A percentile compares a stretch with the other conserved stretches of the same genome.
These are phyloP conservation scores for Epirrhoe tristata DNA, from an alignment of 2,888 invertebrate genomes.

Conservation along the genomic window DNA sequence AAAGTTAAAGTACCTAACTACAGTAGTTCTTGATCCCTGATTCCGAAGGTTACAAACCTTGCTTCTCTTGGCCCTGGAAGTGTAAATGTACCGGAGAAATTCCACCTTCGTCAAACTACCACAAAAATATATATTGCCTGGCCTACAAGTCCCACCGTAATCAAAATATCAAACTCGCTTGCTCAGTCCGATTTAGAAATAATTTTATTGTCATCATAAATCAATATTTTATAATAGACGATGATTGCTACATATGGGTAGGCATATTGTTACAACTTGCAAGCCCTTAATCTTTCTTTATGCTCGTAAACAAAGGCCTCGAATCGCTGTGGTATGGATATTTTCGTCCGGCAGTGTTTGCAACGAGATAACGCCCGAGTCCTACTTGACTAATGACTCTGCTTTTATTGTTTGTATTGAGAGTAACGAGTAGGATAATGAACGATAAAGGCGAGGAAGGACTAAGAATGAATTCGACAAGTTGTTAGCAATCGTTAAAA, in stretches of 20 bases:
- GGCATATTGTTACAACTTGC: neutral
- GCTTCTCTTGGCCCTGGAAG: too few species aligned
- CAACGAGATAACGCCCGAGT: constrained; percentile 62
- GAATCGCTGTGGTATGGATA: constrained; percentile 47
- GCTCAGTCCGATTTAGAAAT: too few species aligned
- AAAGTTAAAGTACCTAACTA: too few species aligned
- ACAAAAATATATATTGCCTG: too few species aligned
- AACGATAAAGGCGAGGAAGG: constrained; percentile 67
- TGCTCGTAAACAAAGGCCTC: constrained; percentile 31
- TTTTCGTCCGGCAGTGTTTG: constrained; percentile 58
- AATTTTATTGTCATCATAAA: neutral
- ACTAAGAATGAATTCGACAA: constrained; percentile 68
- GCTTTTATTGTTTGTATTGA: constrained; percentile 71
- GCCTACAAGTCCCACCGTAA: too few species aligned
- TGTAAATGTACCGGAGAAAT: too few species aligned
- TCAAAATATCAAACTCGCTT: too few species aligned
- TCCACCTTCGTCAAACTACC: too few species aligned
- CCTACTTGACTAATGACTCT: constrained; percentile 70
- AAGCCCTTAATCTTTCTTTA: constrained; percentile 13
- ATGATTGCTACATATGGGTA: neutral
- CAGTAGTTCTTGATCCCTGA: too few species aligned
- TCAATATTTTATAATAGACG: neutral
- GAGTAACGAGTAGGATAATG: constrained; percentile 63
- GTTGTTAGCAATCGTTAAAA: neutral
- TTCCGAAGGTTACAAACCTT: too few species aligned